phyloP scores from a whole-genome alignment of 2,888 invertebrate species.

The Chironomus tentans region DNA sequence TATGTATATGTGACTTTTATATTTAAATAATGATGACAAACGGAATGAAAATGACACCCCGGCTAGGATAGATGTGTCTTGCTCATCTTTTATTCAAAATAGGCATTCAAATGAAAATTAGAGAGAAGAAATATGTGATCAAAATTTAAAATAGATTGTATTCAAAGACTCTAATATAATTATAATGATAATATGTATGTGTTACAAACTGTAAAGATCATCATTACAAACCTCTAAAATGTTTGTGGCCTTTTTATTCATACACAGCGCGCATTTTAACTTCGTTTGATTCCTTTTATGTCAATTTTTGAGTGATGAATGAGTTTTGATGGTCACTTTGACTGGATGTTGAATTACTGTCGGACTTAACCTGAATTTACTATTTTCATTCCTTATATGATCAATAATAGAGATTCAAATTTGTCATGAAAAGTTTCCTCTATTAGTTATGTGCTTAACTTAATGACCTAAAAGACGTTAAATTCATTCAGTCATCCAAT shows the following conservation, averaged over 20 bases:
- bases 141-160: slow-evolving; percentile 7
- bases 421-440: no score
- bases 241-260: neutral
- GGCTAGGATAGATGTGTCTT: neutral
- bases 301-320: neutral
- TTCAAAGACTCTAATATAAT: neutral
- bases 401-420: no score
- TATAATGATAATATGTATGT: neutral
- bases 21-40: neutral
- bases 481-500: no score
- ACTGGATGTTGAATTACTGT: no score
- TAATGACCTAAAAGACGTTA: no score
- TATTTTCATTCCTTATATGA: no score
- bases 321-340: no score
- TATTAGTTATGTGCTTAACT: no score
- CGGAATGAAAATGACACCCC: neutral
- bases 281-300: neutral
- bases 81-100: no score
- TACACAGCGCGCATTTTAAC: neutral
- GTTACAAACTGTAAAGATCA: neutral
- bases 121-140: neutral
- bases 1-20: neutral
- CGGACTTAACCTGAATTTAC: no score
- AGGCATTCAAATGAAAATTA: neutral
- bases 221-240: neutral